Percentiles rank a stretch among this genome's conserved stretches.
Evolutionary conservation across 2,888 invertebrate species (phyloP).

Genomic region (Euzophera pinguis): DNA sequence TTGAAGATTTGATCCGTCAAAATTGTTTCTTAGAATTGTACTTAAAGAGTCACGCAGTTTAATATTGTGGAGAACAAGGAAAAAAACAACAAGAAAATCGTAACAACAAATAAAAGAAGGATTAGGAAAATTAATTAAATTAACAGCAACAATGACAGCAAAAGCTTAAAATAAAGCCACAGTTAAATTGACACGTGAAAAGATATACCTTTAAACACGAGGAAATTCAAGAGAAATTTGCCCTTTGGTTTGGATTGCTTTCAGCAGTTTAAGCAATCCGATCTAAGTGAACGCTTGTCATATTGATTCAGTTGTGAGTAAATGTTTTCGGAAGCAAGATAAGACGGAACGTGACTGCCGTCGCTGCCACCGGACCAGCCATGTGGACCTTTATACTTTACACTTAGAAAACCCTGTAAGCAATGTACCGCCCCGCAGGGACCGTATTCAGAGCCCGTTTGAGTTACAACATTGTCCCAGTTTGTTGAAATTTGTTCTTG

Average conservation of each 20-base stretch:
- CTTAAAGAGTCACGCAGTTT: not conserved
- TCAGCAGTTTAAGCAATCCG: constrained; percentile 49
- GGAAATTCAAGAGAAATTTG: constrained; percentile 10
- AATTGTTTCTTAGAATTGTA: not conserved
- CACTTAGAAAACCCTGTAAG: constrained; percentile 37
- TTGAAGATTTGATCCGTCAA: not conserved
- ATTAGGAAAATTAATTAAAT: too few species aligned
- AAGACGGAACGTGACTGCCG: constrained; percentile 61
- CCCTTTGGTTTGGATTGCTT: constrained; percentile 15
- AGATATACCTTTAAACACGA: not conserved
- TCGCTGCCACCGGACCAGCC: constrained; percentile 44
- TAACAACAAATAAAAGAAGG: too few species aligned
- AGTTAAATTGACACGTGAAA: not conserved
- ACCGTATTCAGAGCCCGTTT: constrained; percentile 23
- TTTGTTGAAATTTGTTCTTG: constrained; percentile 27
- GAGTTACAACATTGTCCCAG: constrained; percentile 29
- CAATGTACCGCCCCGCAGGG: constrained; percentile 27
- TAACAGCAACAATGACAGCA: too few species aligned
- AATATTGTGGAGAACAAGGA: not conserved
- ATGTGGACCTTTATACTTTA: constrained; percentile 49
- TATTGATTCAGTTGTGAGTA: constrained; percentile 62
- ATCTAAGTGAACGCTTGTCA: constrained; percentile 59
- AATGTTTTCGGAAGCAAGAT: constrained; percentile 68
- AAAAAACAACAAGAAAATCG: too few species aligned
- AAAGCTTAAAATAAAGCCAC: too few species aligned